A percentile compares a stretch with the other conserved stretches of the same genome.
These are phyloP conservation scores for Patella ulyssiponensis DNA, from an alignment of 2,888 invertebrate genomes.

Conservation along the genomic window DNA sequence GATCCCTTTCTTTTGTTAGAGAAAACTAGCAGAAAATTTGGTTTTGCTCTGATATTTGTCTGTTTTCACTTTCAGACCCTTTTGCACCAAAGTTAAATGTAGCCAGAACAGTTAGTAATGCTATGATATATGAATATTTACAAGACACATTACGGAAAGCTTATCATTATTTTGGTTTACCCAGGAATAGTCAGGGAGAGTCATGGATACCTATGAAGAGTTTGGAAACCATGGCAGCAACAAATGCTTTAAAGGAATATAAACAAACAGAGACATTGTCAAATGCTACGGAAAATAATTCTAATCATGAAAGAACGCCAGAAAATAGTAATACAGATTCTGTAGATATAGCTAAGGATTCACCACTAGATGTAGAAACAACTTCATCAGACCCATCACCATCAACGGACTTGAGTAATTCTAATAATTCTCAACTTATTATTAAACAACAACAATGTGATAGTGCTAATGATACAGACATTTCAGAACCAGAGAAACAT, in stretches of 20 bases:
- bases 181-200: constrained; percentile 43
- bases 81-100: constrained; percentile 73
- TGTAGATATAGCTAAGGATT: background rate
- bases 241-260: constrained; percentile 1
- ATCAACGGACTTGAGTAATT: constrained; percentile 10
- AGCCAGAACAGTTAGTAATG: constrained; percentile 72
- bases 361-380: background rate
- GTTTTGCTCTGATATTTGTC: too few relatives aligned
- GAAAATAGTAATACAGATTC: constrained; percentile 6
- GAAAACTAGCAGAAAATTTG: too few relatives aligned
- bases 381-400: constrained; percentile 1
- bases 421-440: background rate
- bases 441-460: background rate
- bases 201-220: constrained; percentile 22
- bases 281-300: background rate
- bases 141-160: constrained; percentile 72
- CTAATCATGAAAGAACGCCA: constrained; percentile 1
- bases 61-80: constrained; percentile 71
- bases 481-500: background rate
- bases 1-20: too few relatives aligned
- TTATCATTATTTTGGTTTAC: constrained; percentile 73
- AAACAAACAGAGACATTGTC: background rate
- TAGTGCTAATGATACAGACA: background rate
- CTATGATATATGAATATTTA: constrained; percentile 74
- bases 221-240: constrained; percentile 19